These are phyloP conservation scores for Noctua janthina DNA, from an alignment of 2,888 invertebrate genomes.

Conservation along the genomic window DNA sequence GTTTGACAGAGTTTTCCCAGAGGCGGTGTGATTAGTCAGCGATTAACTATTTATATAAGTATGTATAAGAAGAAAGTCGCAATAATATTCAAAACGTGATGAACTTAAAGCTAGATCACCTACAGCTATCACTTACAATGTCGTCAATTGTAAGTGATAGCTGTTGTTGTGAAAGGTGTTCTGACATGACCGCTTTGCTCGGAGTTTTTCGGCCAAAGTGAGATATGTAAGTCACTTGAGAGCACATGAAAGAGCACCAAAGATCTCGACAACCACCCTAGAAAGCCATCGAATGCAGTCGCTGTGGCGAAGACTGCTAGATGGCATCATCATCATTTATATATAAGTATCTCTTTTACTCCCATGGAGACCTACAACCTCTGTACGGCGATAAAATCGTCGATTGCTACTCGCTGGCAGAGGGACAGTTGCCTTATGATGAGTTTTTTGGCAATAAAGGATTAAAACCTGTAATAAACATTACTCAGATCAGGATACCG, in stretches of 20 bases:
- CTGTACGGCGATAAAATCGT: background rate
- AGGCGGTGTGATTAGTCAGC: no score
- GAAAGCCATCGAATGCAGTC: background rate
- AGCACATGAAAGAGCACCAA: background rate
- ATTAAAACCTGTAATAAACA: slow-evolving; percentile 33
- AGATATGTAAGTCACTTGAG: no score
- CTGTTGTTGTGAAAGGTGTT: background rate
- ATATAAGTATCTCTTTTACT: background rate
- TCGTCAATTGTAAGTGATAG: background rate
- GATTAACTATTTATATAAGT: background rate
- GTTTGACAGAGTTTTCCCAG: background rate
- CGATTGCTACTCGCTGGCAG: background rate
- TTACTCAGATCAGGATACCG: slow-evolving; percentile 23
- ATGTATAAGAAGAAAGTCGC: background rate
- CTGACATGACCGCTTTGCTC: background rate
- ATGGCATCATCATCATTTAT: background rate
- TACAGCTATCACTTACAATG: background rate
- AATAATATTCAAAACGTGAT: background rate
- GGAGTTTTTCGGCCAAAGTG: background rate
- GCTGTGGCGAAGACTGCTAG: background rate
- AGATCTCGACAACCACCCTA: background rate
- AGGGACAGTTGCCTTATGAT: background rate
- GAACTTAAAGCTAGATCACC: background rate
- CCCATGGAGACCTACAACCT: background rate
- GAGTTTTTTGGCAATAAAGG: slow-evolving; percentile 33